Base-by-base conservation (phyloP, 35 echinoderm and acorn worm genomes). In the Anneissia japonica region DNA sequence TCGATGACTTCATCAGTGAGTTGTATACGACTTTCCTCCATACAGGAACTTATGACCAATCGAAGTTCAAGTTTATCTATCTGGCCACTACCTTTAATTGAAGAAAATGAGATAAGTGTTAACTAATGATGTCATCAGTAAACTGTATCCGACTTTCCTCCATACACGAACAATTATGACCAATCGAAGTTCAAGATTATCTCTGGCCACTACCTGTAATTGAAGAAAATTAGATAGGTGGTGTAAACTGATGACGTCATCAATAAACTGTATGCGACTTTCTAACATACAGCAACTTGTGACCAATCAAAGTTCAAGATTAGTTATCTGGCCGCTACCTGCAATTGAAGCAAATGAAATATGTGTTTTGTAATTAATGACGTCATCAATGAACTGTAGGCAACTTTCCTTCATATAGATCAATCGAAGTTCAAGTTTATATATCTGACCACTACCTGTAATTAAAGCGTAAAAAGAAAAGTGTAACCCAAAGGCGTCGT, bases 341-440 rank as follows among this genome's bases (percentile, higher is more conserved):
- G 82, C 30, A 86, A 21, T 46, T 30, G 12, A 75, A 43, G 43
- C 35, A 26, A 23, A 30, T 23, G n/a, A n/a, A n/a, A n/a, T n/a
- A n/a, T n/a, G n/a, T n/a, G n/a, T 37, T 87, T n/a, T n/a, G n/a
- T n/a, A 77, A 36, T 94, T 92, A 38, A 99, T 75, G 43, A 87
- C 86, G 78, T 85, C 82, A 37, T 91, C 89, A 78, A 86, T 88
- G 30, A 99, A 74, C 39, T 91, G 86, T 45, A 99, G 64, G 23
- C 92, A 82, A 86, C 96, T 99, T 46, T 99, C 95, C 81, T 93
- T 86, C 92, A 94, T 94, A 78, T 92, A 99, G 30, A 99, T 89
- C 28, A 90, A 91, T 34, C 85, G 55, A 26, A 99, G 73, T 78
- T 99, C 96, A 33, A 87, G 86, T 46, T 87, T 76, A 41, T n/a